These are phyloP conservation scores for Intellagama lesueurii DNA, from an alignment of 2,797 vertebrate genomes.

Conservation along the genomic window DNA sequence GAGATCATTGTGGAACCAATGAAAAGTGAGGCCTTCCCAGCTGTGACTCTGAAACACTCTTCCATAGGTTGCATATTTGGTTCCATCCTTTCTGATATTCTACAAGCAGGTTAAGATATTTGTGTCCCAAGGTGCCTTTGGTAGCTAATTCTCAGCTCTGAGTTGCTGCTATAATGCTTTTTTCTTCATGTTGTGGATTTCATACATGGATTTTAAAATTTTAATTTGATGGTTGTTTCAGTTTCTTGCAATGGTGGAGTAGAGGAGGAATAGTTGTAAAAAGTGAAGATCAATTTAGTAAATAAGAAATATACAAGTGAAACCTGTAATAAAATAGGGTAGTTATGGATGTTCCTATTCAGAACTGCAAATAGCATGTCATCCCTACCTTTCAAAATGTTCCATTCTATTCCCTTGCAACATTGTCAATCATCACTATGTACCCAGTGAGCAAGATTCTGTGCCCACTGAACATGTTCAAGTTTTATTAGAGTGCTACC, in stretches of 20 bases:
- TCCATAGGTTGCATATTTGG: neutral
- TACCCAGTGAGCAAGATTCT: neutral
- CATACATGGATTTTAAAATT: neutral
- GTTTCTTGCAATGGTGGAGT: neutral
- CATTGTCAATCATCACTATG: neutral
- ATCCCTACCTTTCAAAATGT: neutral
- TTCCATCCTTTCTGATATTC: neutral
- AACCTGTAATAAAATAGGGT: neutral
- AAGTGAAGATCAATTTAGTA: neutral
- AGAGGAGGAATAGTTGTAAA: too few species aligned
- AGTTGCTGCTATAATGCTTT: neutral
- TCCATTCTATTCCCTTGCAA: neutral
- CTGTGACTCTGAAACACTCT: neutral
- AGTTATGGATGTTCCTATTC: neutral
- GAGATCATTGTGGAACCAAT: too few species aligned
- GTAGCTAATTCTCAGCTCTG: neutral
- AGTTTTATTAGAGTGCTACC: too few species aligned
- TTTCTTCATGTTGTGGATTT: neutral
- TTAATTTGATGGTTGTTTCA: neutral
- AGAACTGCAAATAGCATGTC: neutral
- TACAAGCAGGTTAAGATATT: neutral
- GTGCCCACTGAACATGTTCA: neutral
- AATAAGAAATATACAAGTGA: neutral
- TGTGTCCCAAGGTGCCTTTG: neutral
- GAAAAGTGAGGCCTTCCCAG: too few species aligned